These are phyloP conservation scores for Cladopsammia gracilis DNA, from an alignment of 64 coral and sea anemone species.

Conservation along the genomic window DNA sequence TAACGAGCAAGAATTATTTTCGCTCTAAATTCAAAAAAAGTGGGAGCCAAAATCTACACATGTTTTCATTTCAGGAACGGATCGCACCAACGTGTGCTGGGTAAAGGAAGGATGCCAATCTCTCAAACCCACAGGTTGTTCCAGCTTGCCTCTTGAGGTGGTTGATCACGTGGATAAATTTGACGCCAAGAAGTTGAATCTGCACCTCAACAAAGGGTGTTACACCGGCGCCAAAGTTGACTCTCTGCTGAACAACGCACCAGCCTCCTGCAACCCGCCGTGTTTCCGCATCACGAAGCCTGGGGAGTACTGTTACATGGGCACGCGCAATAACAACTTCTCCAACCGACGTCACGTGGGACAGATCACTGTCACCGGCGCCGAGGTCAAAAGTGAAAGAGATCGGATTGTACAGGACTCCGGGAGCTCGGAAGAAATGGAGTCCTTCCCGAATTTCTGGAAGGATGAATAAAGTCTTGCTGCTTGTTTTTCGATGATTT, in stretches of 20 bases:
- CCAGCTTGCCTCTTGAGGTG: constrained; percentile 47
- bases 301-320: constrained; percentile 51
- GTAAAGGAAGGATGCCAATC: constrained; percentile 41
- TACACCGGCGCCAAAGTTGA: not conserved
- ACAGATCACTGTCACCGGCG: constrained; percentile 34
- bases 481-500: too few relatives aligned
- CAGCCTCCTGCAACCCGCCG: not conserved
- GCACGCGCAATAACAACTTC: constrained; percentile 57
- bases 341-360: constrained; percentile 59
- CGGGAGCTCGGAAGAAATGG: too few relatives aligned
- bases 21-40: too few relatives aligned
- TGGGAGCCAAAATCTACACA: too few relatives aligned
- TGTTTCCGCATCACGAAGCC: constrained; percentile 47
- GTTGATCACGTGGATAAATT: constrained; percentile 35
- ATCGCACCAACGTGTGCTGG: constrained; percentile 34
- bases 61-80: not conserved
- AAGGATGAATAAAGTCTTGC: too few relatives aligned
- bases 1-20: too few relatives aligned
- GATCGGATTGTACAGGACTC: too few relatives aligned
- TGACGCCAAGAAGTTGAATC: constrained; percentile 15
- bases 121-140: constrained; percentile 14
- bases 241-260: constrained; percentile 22
- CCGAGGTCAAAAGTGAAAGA: too few relatives aligned
- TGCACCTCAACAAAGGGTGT: constrained; percentile 45
- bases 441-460: too few relatives aligned